Base-by-base conservation (phyloP, 2,888 invertebrate genomes). In the Biston betularia region DNA sequence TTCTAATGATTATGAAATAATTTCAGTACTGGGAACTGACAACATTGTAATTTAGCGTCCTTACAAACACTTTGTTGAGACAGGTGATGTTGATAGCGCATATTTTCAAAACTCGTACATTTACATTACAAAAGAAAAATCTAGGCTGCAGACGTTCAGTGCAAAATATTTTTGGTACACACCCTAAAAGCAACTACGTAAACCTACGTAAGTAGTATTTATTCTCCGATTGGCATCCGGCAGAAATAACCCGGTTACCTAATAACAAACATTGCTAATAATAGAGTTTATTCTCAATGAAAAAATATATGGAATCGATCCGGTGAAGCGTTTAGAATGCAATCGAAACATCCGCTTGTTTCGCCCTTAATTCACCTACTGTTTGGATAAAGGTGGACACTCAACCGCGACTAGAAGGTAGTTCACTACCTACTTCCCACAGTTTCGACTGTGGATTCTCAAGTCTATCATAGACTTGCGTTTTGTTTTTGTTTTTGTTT, bases 271-370 rank as follows among this genome's bases (percentile, higher is more conserved):
- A 61, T 33, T 42, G 69, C 63, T 69, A 70, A 65, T 73, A 71
- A 72, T 70, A 70, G 70, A 71, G 49, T 69, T 63, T 69, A 72
- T 65, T 72, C 65, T 72, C 71, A 71, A 71, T 71, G 67, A 56
- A 67, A 71, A 74, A 69, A 70, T 65, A 65, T 73, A 75, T 73
- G 62, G 69, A 61, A 63, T 62, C 52, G 50, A 69, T 64, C 64
- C 67, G 61, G 61, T 70, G 65, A 63, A 71, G 65, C 71, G 69
- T 68, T 66, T 42, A 64, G 54, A 68, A 67, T 70, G 61, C 65
- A 63, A 71, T 69, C 62, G 65, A 61, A 68, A 70, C 70, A 76
- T 75, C 75, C 77, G 77, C 65, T 65, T 46, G 65, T 53, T 63
- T 72, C 46, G 69, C 56, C 71, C 71, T 69, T 76, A 74, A 69